Evolutionary conservation across 2,888 invertebrate species (phyloP).

Genomic region (Rhagophthalmus giganteus): DNA sequence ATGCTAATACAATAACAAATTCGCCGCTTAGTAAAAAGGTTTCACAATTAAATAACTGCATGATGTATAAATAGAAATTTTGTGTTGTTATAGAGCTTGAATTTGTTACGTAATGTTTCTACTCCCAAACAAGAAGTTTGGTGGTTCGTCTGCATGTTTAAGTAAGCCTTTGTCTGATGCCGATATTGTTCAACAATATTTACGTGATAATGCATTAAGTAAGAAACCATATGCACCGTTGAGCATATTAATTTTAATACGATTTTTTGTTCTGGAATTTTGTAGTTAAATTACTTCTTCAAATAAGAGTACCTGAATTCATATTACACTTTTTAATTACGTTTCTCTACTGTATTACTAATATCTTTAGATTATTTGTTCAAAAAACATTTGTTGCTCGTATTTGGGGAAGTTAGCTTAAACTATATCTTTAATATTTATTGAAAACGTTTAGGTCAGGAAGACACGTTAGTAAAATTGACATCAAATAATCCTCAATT

Average conservation of each 20-base stretch:
- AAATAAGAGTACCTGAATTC: no score
- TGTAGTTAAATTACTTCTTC: no score
- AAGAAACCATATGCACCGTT: no score
- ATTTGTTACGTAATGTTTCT: constrained; percentile 42
- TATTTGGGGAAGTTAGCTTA: neutral
- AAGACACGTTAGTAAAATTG: constrained; percentile 46
- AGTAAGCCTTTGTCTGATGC: constrained; percentile 37
- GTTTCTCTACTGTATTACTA: no score
- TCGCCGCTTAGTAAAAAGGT: constrained; percentile 67
- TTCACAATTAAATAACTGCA: neutral
- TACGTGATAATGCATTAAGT: constrained; percentile 33
- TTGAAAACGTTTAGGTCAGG: constrained; percentile 35
- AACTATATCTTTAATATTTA: no score
- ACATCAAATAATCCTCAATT: constrained; percentile 27
- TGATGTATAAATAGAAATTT: neutral
- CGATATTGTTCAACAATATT: constrained; percentile 45
- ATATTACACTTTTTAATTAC: no score
- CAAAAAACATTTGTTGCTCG: no score
- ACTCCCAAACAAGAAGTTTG: constrained; percentile 26
- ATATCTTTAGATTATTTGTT: no score
- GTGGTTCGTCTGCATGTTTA: constrained; percentile 1
- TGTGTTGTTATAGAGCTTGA: constrained; percentile 45
- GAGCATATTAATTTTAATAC: no score
- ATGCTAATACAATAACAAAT: constrained; percentile 32
- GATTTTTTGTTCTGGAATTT: no score